Base-by-base conservation (phyloP, 2,113 vertebrate genomes). In the Alethe castanea region DNA sequence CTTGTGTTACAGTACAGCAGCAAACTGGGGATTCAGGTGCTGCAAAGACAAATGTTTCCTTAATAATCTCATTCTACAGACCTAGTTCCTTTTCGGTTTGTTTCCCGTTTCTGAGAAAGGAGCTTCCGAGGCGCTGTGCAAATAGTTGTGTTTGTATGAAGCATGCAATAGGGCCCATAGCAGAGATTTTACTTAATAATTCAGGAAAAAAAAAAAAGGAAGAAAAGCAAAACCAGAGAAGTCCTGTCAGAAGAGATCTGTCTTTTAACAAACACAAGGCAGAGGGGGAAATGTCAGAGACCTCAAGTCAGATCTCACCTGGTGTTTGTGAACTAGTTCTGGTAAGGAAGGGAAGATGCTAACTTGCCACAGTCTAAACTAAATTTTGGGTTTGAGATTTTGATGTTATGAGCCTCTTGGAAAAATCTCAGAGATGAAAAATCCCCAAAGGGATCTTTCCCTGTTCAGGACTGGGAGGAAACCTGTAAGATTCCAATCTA, bases 21-120 rank as follows among this genome's bases (percentile, higher is more conserved):
- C 6, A 36, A 20, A 12, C 56, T n/a, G 82, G 95, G 96, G 83
- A 82, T 42, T 70, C 17, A 50, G 84, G 65, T 50, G 64, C 5
- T 78, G 91, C 78, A 59, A 86, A 92, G 72, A 90, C 69, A 53
- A 72, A 57, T 25, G 53, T 72, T 92, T 93, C 87, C 77, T 50
- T 78, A 70, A 73, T 73, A 83, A 82, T 70, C 54, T 69, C 56
- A 4, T 38, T 28, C 47, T 61, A 31, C 3, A 74, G 70, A 25
- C 40, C 73, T 14, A 16, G 12, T 17, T 65, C 44, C 36, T 74
- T 52, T 71, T 56, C 0, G 2, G 5, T 35, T 66, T 28, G 50
- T 73, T 93, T 91, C 81, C 36, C 10, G 2, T 53, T 87, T n/a
- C 33, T 50, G 57, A 36, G 57, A 52, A 92, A 64, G n/a, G 53